Percentiles rank a stretch among this genome's conserved stretches.
Conservation (phyloP, 37 sponge, comb jelly and placozoan genomes). For the Agelas oroides region DNA sequence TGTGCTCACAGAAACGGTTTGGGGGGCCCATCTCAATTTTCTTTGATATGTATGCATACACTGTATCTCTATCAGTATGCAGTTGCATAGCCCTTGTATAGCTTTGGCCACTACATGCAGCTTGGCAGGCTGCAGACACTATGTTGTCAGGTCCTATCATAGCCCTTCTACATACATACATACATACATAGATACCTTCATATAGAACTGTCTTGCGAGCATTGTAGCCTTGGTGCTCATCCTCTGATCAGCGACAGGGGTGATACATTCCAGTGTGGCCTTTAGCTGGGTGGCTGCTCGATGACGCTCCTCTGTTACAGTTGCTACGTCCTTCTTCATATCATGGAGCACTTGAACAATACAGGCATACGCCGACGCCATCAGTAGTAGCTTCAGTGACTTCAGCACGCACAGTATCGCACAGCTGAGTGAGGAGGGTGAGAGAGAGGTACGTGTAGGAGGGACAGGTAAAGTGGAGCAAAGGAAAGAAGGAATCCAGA, state of each 20-base stretch:
- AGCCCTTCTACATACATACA: too few species aligned
- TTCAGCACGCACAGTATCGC: conserved; percentile 39
- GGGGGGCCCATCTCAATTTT: too few species aligned
- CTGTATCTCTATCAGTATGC: too few species aligned
- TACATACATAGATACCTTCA: too few species aligned
- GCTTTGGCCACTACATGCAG: too few species aligned
- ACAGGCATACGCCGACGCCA: conserved; percentile 59
- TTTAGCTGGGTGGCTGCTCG: conserved; percentile 53
- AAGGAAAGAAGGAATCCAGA: too few species aligned
- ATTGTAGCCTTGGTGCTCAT: conserved; percentile 35
- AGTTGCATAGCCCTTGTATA: too few species aligned
- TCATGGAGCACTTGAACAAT: conserved; percentile 50
- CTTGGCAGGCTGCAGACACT: too few species aligned
- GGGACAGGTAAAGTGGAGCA: background rate
- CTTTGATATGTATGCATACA: too few species aligned
- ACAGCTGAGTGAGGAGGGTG: conserved; percentile 34
- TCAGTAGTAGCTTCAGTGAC: conserved; percentile 63
- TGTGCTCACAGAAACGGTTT: too few species aligned
- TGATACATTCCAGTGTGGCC: conserved; percentile 44
- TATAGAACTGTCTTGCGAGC: conserved; percentile 43
- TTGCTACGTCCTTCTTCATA: conserved; percentile 33
- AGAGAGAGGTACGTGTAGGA: background rate
- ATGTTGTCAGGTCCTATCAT: too few species aligned
- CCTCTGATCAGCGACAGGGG: conserved; percentile 44
- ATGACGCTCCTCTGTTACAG: conserved; percentile 36